Base-by-base conservation (phyloP, 2,888 invertebrate genomes). In the Nomada ferruginata region DNA sequence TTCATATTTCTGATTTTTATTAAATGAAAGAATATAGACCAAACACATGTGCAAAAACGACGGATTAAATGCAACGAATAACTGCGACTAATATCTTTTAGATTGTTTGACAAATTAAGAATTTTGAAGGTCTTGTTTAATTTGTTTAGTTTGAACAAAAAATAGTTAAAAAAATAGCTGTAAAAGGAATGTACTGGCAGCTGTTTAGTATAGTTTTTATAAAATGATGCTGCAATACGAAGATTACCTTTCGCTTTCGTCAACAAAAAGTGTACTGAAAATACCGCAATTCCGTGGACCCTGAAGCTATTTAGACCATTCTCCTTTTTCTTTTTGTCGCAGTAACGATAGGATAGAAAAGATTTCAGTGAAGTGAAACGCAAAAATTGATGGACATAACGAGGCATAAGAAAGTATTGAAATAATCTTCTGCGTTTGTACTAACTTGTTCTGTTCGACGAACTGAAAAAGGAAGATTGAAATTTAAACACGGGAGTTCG, bases 231-330 rank as follows among this genome's bases (percentile, higher is more conserved):
- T 50, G 50, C 60, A 60, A 70, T 60, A 3, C 11, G 29, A 47
- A 47, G 47, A 59, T 66, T 66, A 59, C 59, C 36, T 59, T 74
- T 70, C 50, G 29, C 47, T 50, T 60, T 70, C 69, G 29, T 13
- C 15, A 29, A 55, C 9, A 57, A 50, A 36, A 36, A 59, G 29
- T 20, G 4, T 7, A 42, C 26, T 60, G 26, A 15, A 26, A 57
- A 57, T 26, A n/a, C 44, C 18, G 42, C 18, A 42, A 44, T 26
- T 57, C n/a, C n/a, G 18, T n/a, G 20, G 20, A 9, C 20, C 29
- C 44, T 29, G n/a, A 47, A 47, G 15, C 44, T 69, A 10, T 20
- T n/a, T 47, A 29, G 10, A 1, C 2, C n/a, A 20, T 50, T 47
- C 15, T 15, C 47, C 3, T 15, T 15, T 47, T 47, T 2, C 15